Base-by-base conservation (phyloP, 2,113 vertebrate genomes). In the rabbit (Oryctolagus cuniculus) region DNA sequence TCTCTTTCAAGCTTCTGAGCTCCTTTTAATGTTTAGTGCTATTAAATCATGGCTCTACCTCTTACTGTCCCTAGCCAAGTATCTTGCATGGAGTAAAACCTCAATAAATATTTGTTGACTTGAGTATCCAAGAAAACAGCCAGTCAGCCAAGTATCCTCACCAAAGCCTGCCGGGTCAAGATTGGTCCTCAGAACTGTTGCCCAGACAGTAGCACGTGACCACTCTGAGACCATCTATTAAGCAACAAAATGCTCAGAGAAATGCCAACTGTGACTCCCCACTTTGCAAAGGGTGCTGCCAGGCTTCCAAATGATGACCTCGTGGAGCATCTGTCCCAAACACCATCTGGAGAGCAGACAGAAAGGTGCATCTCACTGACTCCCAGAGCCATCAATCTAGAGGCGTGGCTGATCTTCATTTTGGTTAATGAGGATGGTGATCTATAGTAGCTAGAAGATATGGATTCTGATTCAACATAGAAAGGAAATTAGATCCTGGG, bases 261-360 rank as follows among this genome's bases (percentile, higher is more conserved):
- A 77, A 89, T 89, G 93, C 66, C 87, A 94, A 61, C 29, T 89
- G 36, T 78, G 79, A 91, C 74, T 95, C 36, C 92, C 29, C 44
- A 74, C 53, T 95, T 97, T 82, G 55, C 44, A 88, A 90, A 96
- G 10, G 70, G 89, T 84, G 73, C 70, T 97, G 93, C 82, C 96
- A 97, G 75, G 5, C 72, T 69, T 79, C 82, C 86, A 92, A 96
- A 95, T 95, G 93, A 97, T 75, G 93, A 77, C 85, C 87, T 85
- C 81, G 55, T 84, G 17, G 85, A 80, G 22, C 66, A 90, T 77
- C 92, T 66, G 63, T 95, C 85, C 95, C 92, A 94, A 95, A 93
- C n/a, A 80, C 75, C 92, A 96, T 86, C 86, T 96, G 95, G 92
- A 95, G 34, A 25, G 2, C 82, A 95, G 64, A 86, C 88, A 86